Evolutionary conservation across 2,888 invertebrate species (phyloP).

Genomic region (Tenthredo scrophulariae): DNA sequence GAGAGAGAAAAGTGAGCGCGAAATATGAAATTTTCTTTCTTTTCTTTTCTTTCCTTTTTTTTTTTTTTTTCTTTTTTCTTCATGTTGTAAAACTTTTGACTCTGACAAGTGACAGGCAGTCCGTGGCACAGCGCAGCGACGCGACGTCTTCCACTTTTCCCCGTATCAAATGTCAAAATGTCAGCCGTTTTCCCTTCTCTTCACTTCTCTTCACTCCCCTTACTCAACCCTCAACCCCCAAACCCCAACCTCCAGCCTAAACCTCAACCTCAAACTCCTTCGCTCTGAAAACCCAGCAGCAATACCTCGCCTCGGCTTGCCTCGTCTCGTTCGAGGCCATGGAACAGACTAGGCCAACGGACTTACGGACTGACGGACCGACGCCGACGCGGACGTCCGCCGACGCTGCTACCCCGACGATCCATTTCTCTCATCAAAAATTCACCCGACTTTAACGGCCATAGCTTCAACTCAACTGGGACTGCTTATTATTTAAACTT

Average conservation of each 20-base stretch:
- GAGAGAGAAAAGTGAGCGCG: constrained; percentile 9
- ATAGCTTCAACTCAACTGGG: neutral
- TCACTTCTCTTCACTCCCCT: neutral
- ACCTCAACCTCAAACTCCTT: constrained; percentile 14
- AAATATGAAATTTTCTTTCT: constrained; percentile 37
- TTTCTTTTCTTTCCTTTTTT: neutral
- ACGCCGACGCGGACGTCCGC: neutral
- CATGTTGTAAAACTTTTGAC: constrained; percentile 70
- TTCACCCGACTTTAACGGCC: constrained; percentile 41
- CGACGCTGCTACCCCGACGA: constrained; percentile 34
- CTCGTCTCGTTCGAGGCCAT: neutral
- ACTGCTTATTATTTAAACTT: constrained; percentile 14
- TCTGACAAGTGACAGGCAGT: constrained; percentile 73
- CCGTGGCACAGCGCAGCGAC: constrained; percentile 63
- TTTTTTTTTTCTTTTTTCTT: constrained; percentile 57
- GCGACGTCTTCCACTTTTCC: constrained; percentile 53
- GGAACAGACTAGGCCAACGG: neutral
- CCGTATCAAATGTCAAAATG: constrained; percentile 55
- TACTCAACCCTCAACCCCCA: neutral
- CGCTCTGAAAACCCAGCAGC: neutral
- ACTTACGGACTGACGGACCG: neutral
- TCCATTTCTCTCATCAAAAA: constrained; percentile 55
- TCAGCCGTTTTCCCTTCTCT: constrained; percentile 45
- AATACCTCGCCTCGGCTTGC: neutral
- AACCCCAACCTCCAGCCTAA: neutral